Percentiles rank a stretch among this genome's conserved stretches.
Evolutionary conservation across 2,797 vertebrate species (phyloP).

Genomic region (Fringilla coelebs): DNA sequence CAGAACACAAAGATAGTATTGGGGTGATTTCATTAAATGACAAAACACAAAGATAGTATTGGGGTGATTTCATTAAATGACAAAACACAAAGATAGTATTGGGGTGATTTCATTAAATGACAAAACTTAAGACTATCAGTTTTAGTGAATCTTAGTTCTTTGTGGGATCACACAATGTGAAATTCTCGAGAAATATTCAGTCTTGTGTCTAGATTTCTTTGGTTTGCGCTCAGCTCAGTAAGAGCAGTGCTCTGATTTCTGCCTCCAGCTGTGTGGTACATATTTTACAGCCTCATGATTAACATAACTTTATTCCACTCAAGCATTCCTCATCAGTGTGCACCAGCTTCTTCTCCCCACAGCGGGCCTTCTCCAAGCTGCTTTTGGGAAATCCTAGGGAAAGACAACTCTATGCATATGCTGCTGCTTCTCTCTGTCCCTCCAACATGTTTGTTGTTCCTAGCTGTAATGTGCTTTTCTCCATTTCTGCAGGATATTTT

Average conservation of each 20-base stretch:
- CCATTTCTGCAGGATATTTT: background rate
- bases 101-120: background rate
- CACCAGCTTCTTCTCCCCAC: background rate
- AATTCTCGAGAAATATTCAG: conserved; percentile 17
- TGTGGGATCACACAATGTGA: background rate
- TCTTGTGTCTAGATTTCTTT: background rate
- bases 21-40: background rate
- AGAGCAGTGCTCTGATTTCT: background rate
- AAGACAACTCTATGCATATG: background rate
- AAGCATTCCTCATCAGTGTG: background rate
- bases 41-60: background rate
- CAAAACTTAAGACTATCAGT: background rate
- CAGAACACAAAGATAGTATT: background rate
- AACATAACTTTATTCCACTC: conserved; percentile 21
- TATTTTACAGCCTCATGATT: conserved; percentile 20
- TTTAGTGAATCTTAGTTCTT: background rate
- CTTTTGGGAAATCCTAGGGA: background rate
- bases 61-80: background rate
- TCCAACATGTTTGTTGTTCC: background rate
- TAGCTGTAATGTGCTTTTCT: background rate
- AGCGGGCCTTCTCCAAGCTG: background rate
- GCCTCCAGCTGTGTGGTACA: background rate
- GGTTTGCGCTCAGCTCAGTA: background rate
- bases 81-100: background rate
- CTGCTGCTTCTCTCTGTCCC: background rate